Conservation (phyloP, 2,888 invertebrate genomes). For the Harpagoxenus sublaevis region DNA sequence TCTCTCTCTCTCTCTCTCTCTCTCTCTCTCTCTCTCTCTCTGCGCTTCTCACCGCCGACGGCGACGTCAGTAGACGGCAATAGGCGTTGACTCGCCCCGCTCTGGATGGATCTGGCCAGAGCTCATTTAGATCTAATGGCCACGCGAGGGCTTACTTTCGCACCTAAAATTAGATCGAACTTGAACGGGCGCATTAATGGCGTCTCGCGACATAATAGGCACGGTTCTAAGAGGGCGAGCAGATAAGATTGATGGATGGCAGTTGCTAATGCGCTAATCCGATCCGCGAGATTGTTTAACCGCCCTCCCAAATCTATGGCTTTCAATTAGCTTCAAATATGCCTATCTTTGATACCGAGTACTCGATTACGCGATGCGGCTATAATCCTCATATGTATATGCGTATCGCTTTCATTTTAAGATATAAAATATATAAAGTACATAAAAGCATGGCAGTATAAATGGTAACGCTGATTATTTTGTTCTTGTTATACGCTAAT, state of each 20-base stretch:
- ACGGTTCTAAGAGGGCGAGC: constrained; percentile 34
- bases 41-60: constrained; percentile 45
- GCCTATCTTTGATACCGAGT: neutral
- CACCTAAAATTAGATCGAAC: constrained; percentile 63
- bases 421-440: neutral
- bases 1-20: constrained; percentile 67
- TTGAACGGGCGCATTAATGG: constrained; percentile 58
- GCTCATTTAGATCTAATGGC: constrained; percentile 70
- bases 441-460: neutral
- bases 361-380: neutral
- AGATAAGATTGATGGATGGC: constrained; percentile 67
- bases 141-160: constrained; percentile 66
- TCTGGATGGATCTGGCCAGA: constrained; percentile 57
- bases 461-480: neutral
- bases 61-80: constrained; percentile 39
- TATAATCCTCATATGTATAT: neutral
- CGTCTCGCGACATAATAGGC: constrained; percentile 54
- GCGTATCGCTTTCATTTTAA: neutral
- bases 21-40: constrained; percentile 62
- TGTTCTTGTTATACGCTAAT: neutral
- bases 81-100: constrained; percentile 43
- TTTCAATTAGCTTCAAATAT: constrained; percentile 36
- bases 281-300: constrained; percentile 64
- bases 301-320: constrained; percentile 11
- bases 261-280: constrained; percentile 65